Percentiles rank a stretch among this genome's conserved stretches.
Evolutionary conservation across 2,888 invertebrate species (phyloP).

Genomic region (Cordylochernes scorpioides): DNA sequence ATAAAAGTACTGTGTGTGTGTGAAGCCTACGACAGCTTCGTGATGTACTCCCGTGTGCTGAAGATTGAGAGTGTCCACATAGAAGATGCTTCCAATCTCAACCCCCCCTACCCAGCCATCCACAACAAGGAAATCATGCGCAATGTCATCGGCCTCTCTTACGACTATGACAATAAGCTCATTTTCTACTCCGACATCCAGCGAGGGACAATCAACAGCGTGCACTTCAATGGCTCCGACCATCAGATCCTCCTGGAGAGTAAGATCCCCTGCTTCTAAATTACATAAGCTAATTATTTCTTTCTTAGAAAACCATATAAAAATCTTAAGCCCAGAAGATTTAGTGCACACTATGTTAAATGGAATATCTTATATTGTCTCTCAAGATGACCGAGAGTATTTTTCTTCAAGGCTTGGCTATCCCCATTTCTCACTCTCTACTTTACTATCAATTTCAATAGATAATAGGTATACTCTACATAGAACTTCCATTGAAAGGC

Average conservation of each 20-base stretch:
- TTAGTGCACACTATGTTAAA: no score
- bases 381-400: no score
- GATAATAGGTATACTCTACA: no score
- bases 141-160: constrained; percentile 59
- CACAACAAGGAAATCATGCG: constrained; percentile 42
- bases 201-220: constrained; percentile 50
- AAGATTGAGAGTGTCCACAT: constrained; percentile 54
- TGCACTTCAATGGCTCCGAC: constrained; percentile 46
- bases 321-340: no score
- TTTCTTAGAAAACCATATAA: background rate
- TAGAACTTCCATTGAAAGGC: no score
- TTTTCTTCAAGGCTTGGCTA: no score
- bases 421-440: no score
- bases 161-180: constrained; percentile 38
- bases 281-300: background rate
- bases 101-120: constrained; percentile 47
- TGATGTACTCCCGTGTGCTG: constrained; percentile 53
- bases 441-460: no score
- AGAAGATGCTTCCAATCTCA: constrained; percentile 39
- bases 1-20: no score
- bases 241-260: constrained; percentile 40
- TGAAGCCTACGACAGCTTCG: constrained; percentile 45
- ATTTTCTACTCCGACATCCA: constrained; percentile 73
- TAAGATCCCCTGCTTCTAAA: constrained; percentile 21
- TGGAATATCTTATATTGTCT: no score